These are phyloP conservation scores for Podarcis muralis DNA, from an alignment of 2,113 vertebrate genomes.

Conservation along the genomic window DNA sequence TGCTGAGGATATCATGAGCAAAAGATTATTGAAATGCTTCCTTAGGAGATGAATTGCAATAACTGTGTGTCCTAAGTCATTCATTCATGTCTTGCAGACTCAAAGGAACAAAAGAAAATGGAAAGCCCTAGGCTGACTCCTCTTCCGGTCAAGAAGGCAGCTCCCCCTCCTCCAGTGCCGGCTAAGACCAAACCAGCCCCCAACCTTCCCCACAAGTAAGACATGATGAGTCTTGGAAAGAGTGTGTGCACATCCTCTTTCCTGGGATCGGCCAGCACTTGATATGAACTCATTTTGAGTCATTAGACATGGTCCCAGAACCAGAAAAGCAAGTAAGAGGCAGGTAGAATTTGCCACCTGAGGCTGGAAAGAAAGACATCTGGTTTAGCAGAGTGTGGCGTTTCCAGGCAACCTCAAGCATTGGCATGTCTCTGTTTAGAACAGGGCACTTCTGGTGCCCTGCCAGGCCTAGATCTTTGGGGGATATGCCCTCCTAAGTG, in stretches of 20 bases:
- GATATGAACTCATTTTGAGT: neutral
- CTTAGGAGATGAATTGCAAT: neutral
- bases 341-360: neutral
- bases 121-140: constrained; percentile 25
- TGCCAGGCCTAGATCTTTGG: neutral
- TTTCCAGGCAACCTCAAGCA: neutral
- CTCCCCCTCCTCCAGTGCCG: constrained; percentile 35
- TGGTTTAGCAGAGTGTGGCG: neutral
- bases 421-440: neutral
- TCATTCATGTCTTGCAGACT: constrained; percentile 14
- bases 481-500: neutral
- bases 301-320: neutral
- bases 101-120: constrained; percentile 52
- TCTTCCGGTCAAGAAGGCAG: constrained; percentile 55
- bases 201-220: constrained; percentile 2
- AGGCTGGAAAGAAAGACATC: neutral
- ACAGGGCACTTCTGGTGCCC: neutral
- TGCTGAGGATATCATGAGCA: neutral
- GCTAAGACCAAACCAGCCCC: constrained; percentile 50
- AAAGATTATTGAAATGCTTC: neutral
- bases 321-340: neutral
- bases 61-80: neutral
- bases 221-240: fast-evolving
- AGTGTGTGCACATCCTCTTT: neutral
- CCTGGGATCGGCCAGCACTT: neutral